A percentile compares a stretch with the other conserved stretches of the same genome.
Conservation (phyloP, 2,888 invertebrate species). For the Caradrina kadenii region DNA sequence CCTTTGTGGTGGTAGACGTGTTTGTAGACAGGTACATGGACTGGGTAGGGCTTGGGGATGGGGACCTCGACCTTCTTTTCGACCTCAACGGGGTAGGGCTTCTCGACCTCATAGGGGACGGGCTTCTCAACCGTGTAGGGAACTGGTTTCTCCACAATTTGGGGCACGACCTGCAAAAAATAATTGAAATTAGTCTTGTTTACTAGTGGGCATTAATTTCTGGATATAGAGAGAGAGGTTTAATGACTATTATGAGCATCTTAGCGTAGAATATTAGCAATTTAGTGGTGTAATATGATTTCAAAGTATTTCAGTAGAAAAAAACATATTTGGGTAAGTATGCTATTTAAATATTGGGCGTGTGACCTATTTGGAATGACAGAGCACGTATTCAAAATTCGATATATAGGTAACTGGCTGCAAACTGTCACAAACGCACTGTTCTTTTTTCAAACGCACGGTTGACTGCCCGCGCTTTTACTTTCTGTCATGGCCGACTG, state of each 20-base stretch:
- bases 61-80: slow-evolving; percentile 94
- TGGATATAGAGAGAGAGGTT: neutral
- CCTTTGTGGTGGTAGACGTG: slow-evolving; percentile 93
- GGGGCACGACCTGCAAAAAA: slow-evolving; percentile 90
- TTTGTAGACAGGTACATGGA: slow-evolving; percentile 94
- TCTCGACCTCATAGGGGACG: slow-evolving; percentile 93
- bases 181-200: slow-evolving; percentile 10
- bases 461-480: slow-evolving; percentile 80
- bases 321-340: too few species aligned
- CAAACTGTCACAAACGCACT: slow-evolving; percentile 67
- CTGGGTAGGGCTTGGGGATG: slow-evolving; percentile 93
- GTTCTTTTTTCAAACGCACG: slow-evolving; percentile 74
- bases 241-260: too few species aligned
- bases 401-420: slow-evolving; percentile 38
- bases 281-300: too few species aligned
- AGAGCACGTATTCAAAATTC: slow-evolving; percentile 35
- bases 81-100: slow-evolving; percentile 94
- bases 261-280: too few species aligned
- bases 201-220: slow-evolving; percentile 1
- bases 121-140: slow-evolving; percentile 94
- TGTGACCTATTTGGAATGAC: slow-evolving; percentile 28
- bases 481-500: slow-evolving; percentile 81
- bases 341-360: neutral
- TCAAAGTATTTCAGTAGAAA: too few species aligned
- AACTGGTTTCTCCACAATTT: slow-evolving; percentile 93